Evolutionary conservation across 1,140 invertebrate species (phyloP).

Genomic region (Palaemon carinicauda): DNA sequence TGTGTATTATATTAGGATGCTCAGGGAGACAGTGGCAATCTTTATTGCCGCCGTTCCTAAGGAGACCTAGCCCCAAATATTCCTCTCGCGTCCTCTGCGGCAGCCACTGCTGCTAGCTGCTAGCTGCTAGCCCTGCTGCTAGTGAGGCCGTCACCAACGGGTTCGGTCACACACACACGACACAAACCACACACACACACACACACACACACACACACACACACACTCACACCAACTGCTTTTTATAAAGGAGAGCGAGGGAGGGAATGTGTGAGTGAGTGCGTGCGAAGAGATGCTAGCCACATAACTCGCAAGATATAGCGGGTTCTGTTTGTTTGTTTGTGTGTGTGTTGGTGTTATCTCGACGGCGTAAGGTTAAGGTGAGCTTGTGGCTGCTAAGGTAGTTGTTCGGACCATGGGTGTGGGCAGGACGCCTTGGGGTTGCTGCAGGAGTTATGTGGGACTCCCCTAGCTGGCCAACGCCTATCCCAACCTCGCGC

Average conservation of each 20-base stretch:
- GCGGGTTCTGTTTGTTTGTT: not conserved
- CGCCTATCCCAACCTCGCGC: too few relatives aligned
- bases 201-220: too few relatives aligned
- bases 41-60: constrained; percentile 52
- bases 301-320: not conserved
- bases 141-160: constrained; percentile 15
- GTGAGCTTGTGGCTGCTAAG: too few relatives aligned
- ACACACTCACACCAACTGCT: too few relatives aligned
- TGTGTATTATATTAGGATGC: constrained; percentile 52
- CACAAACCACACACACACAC: too few relatives aligned
- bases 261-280: not conserved
- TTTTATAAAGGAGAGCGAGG: not conserved
- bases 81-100: constrained; percentile 55
- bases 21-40: constrained; percentile 42
- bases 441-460: too few relatives aligned
- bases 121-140: constrained; percentile 32
- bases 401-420: too few relatives aligned
- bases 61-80: constrained; percentile 50
- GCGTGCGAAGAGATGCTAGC: not conserved
- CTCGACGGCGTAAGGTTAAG: too few relatives aligned
- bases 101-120: constrained; percentile 53
- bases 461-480: too few relatives aligned
- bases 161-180: constrained; percentile 24
- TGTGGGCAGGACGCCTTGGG: too few relatives aligned
- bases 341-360: not conserved